Base-by-base conservation (phyloP, 2,113 vertebrate genomes). In the Cercopithecus mona region DNA sequence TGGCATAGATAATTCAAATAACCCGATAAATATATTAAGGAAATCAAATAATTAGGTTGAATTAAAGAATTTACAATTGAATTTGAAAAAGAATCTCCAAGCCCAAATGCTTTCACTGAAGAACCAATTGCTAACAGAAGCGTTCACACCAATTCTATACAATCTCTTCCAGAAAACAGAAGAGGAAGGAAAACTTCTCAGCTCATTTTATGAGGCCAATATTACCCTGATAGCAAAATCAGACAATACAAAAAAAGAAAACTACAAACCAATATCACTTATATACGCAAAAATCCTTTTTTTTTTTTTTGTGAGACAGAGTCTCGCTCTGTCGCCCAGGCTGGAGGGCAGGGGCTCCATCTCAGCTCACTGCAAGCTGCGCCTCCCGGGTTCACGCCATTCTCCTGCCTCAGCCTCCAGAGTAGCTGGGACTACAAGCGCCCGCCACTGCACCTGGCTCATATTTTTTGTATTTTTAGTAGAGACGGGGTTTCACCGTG, bases 361-460 rank as follows among this genome's bases (percentile, higher is more conserved):
- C 17, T 55, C 6, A 0, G 18, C 17, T 6, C 52, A 55, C 6
- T 55, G 17, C 52, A 20, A 55, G 52, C 18, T 20, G 1, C 2
- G 52, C 52, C 52, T 55, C 52, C 52, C 18, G 6, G 17, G 6
- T 55, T 20, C 52, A 55, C 2, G 6, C 52, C 6, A 20, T 55
- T 55, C 52, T 55, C 18, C 52, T 55, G 52, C 52, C 52, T 55
- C 52, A 55, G 52, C 52, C 52, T 55, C 52, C 6, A 6, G 2
- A 55, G 52, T 55, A 55, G 52, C 52, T 55, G 52, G 52, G 52
- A 55, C 6, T 55, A 55, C 17, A 55, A 6, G 52, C 17, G 0
- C 6, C 6, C 0, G 1, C 17, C 17, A 55, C 6, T 2, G 1
- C 6, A 0, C 52, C 52, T 0, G 0, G 52, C 52, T 55, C 18